Evolutionary conservation across 2,113 vertebrate species (phyloP), one percentile per base, ranked within the genome.

Genomic region (Pitta sordida): DNA sequence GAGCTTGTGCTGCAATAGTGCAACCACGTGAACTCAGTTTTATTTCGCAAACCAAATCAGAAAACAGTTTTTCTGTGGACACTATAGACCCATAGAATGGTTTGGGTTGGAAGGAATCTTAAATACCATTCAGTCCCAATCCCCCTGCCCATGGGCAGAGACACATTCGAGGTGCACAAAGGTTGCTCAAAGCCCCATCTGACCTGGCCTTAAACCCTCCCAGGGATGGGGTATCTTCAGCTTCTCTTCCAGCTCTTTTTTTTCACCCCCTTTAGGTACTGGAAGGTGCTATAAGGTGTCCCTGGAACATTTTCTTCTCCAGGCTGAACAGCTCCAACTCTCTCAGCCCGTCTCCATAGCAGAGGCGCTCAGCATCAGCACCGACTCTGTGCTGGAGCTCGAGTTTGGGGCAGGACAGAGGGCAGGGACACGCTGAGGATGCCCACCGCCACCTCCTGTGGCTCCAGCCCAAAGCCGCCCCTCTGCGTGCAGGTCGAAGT

Each of bases 131-230:
- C 29, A 10, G n/a, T 46, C 67, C 52, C 29, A 30, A 24, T 67
- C 44, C 19, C 39, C 27, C 0, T 0, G 19, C 32, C 44, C 0
- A 0, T 44, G 23, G 27, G 15, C 32, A 44, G 27, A 36, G 37
- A n/a, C 43, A 51, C 5, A 5, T 51, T 58, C 19, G 36, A n/a
- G 43, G 43, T 44, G 43, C 20, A 15, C 44, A 46, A 20, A 26
- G 11, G 15, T 29, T 59, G n/a, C n/a, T 81, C 36, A 74, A 19
- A 58, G 59, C 37, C 15, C 22, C 27, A 15, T 30, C 44, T 37
- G 30, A 7, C 37, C 23, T 17, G 52, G 22, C 23, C 44, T 67
- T 48, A 27, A 67, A 15, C n/a, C 29, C 44, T 67, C 37, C 13
- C n/a, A 44, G 13, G 37, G n/a, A n/a, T 67, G n/a, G 17, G 19